Conservation (phyloP, 2,113 vertebrate species). For the Paradisaea rubra region DNA sequence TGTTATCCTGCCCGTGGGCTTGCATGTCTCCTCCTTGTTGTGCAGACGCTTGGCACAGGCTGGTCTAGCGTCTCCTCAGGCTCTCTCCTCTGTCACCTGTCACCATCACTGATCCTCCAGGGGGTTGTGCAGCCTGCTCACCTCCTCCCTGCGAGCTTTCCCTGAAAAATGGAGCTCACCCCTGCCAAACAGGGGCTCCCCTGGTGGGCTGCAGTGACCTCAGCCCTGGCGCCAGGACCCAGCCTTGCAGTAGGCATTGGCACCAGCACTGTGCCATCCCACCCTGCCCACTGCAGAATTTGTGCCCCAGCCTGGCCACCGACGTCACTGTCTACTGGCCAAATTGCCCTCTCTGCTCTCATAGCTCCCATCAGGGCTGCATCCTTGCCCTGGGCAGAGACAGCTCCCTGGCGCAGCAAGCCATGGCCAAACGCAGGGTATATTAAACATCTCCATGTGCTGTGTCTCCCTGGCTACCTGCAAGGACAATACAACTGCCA, state of each 20-base stretch:
- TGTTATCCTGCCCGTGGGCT: not conserved
- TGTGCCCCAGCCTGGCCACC: not conserved
- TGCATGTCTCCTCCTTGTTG: accelerated
- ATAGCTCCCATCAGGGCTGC: not conserved
- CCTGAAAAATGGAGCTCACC: not conserved
- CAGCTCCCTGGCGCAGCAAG: accelerated
- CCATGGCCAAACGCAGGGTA: accelerated
- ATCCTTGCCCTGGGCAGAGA: not conserved
- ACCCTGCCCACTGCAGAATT: not conserved
- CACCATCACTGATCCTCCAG: not conserved
- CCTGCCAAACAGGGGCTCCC: not conserved
- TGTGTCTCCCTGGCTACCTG: not conserved
- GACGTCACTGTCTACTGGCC: accelerated
- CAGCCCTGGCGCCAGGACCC: not conserved
- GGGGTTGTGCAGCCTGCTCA: not conserved
- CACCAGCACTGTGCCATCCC: not conserved
- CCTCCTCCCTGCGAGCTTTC: not conserved
- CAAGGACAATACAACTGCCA: accelerated
- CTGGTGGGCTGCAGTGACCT: not conserved
- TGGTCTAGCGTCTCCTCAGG: not conserved
- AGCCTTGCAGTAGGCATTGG: not conserved
- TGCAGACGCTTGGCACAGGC: accelerated
- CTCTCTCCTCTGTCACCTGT: accelerated
- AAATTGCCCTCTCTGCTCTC: not conserved
- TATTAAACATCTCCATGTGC: accelerated